These are phyloP conservation scores for Orthosia gothica DNA, from an alignment of 2,888 invertebrate genomes.

Conservation along the genomic window DNA sequence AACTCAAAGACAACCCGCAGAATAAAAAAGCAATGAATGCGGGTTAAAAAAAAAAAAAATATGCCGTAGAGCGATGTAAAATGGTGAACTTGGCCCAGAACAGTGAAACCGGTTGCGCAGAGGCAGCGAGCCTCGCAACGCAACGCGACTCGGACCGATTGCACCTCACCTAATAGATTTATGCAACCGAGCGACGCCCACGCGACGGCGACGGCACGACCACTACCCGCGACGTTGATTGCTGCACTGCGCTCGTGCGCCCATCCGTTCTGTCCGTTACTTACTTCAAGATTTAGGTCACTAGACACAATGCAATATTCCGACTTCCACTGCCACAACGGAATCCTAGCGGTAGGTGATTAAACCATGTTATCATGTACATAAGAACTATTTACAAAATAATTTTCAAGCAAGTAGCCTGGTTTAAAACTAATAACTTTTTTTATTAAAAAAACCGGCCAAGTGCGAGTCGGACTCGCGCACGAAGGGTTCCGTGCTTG, in stretches of 20 bases:
- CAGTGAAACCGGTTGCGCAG: constrained; percentile 69
- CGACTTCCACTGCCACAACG: constrained; percentile 19
- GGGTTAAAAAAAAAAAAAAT: constrained; percentile 2
- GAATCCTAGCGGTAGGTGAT: constrained; percentile 17
- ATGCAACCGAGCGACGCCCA: constrained; percentile 62
- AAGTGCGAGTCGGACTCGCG: too few relatives aligned
- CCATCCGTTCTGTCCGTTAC: constrained; percentile 53
- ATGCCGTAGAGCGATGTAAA: constrained; percentile 46
- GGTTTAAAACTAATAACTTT: too few relatives aligned
- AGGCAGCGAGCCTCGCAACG: constrained; percentile 61
- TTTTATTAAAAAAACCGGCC: too few relatives aligned
- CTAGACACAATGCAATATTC: constrained; percentile 47
- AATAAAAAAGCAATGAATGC: too few relatives aligned
- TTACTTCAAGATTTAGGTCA: constrained; percentile 65
- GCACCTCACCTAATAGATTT: constrained; percentile 64
- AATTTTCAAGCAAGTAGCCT: neutral
- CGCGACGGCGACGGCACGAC: constrained; percentile 44
- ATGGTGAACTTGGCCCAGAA: constrained; percentile 77
- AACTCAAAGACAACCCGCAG: too few relatives aligned
- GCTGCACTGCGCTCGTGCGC: constrained; percentile 55
- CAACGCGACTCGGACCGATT: constrained; percentile 32
- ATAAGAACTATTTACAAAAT: neutral
- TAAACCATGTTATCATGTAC: neutral
- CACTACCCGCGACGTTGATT: constrained; percentile 53
- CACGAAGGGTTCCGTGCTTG: too few relatives aligned